Evolutionary conservation across 2,888 invertebrate genomes (phyloP).

Genomic region (Drosophila mettleri): DNA sequence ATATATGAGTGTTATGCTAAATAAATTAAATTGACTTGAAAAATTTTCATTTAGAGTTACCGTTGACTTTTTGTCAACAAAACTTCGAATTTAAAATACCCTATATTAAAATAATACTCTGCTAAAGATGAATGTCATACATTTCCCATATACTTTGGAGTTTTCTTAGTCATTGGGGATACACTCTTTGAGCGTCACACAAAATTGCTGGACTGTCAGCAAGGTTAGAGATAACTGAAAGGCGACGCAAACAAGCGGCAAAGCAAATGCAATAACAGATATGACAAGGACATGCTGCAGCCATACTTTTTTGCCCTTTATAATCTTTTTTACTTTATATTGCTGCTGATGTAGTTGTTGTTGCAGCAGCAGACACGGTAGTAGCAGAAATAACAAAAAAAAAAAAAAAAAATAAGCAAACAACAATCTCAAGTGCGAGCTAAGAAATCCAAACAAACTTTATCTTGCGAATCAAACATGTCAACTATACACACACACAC

Average conservation of each 20-base stretch:
- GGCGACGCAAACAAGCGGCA: slow-evolving; percentile 34
- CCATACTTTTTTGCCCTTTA: background rate
- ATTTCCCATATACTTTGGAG: background rate
- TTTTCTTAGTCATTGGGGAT: background rate
- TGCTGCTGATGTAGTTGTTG: slow-evolving; percentile 2
- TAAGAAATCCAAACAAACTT: slow-evolving; percentile 75
- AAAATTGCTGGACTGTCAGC: background rate
- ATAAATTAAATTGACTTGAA: slow-evolving; percentile 35
- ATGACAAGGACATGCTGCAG: slow-evolving; percentile 60
- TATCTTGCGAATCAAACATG: slow-evolving; percentile 75
- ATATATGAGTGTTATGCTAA: slow-evolving; percentile 23
- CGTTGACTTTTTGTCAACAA: slow-evolving; percentile 21
- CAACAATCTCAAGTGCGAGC: slow-evolving; percentile 60
- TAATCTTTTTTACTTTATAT: background rate
- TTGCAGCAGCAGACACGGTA: slow-evolving; percentile 21
- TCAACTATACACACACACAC: slow-evolving; percentile 35
- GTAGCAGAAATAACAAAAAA: slow-evolving; percentile 54
- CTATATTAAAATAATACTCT: background rate
- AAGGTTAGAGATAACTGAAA: slow-evolving; percentile 5
- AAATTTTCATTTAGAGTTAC: slow-evolving; percentile 40
- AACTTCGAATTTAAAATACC: background rate
- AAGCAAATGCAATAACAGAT: slow-evolving; percentile 72
- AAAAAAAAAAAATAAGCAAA: no score
- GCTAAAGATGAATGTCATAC: no score
- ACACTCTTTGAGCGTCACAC: background rate